Base-by-base conservation (phyloP, 2,888 invertebrate genomes). In the Tinea trinotella region DNA sequence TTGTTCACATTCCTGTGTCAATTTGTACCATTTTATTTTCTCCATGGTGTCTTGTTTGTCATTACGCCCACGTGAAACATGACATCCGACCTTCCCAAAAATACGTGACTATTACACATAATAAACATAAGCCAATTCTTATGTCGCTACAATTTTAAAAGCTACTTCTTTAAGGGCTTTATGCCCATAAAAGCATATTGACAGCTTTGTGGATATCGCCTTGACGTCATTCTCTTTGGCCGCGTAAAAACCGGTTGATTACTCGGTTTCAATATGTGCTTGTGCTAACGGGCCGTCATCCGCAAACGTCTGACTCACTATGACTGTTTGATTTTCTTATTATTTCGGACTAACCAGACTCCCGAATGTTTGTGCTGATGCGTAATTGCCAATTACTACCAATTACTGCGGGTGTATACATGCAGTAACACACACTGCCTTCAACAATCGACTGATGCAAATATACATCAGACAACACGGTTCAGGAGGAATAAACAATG, bases 191-290 rank as follows among this genome's bases (percentile, higher is more conserved):
- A 70, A 65, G 68, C 63, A 24, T 24, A 50, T 50, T 50, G 50
- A 13, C 24, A 50, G 50, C 12, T 50, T 50, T 7, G 24, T 22
- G 58, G 55, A 53, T 65, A 35, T 56, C 44, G 60, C 64, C 60
- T 64, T 56, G 46, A 58, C 56, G 54, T 55, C 50, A 55, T 46
- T 54, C 34, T 20, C 24, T 22, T 22, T 20, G 64, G 74, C 5
- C 22, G 50, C 74, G 75, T 71, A 70, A 75, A 76, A 83, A 83
- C 83, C 82, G 78, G 83, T 81, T 64, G 61, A 13, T 10, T 48
- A 18, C 17, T 49, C n/a, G 7, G 49, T 12, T 46, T 49, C 22
- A 12, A 49, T 22, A 50, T 50, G 24, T 50, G 13, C n/a, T 75
- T 70, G 76, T 70, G 73, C 71, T 67, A 73, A 72, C 66, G 68